Percentiles rank a stretch among this genome's conserved stretches.
Conservation (phyloP, 1,140 invertebrate species). For the Proales similis region DNA sequence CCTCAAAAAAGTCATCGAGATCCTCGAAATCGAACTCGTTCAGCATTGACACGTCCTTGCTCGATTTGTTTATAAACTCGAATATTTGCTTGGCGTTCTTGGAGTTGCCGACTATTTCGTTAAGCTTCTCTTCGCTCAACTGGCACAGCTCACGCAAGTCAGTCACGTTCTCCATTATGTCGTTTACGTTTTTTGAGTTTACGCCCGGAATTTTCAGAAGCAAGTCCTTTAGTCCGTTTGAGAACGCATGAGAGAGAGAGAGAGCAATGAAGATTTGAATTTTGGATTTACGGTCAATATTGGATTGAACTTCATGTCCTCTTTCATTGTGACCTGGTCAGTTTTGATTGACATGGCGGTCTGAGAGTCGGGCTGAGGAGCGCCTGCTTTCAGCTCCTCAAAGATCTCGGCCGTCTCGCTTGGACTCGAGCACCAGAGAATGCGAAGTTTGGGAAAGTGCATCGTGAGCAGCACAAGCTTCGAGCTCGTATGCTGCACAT, state of each 20-base stretch:
- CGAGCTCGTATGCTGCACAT: constrained; percentile 64
- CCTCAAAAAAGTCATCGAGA: constrained; percentile 34
- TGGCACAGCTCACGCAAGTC: constrained; percentile 61
- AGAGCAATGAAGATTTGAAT: background rate
- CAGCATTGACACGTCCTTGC: constrained; percentile 1
- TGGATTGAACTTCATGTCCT: constrained; percentile 50
- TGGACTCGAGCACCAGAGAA: constrained; percentile 90
- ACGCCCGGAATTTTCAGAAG: constrained; percentile 80
- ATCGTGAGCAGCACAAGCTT: constrained; percentile 82
- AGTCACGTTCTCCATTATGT: constrained; percentile 65
- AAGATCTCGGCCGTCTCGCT: constrained; percentile 90
- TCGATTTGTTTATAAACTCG: constrained; percentile 49
- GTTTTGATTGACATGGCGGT: constrained; percentile 56
- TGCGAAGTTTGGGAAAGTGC: constrained; percentile 80
- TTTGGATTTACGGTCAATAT: constrained; percentile 45
- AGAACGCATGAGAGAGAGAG: constrained; percentile 18
- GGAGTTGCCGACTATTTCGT: constrained; percentile 60
- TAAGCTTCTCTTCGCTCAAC: constrained; percentile 57
- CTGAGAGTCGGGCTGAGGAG: constrained; percentile 46
- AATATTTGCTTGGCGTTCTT: constrained; percentile 50
- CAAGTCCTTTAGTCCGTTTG: constrained; percentile 62
- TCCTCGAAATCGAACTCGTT: constrained; percentile 33
- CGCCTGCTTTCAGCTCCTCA: constrained; percentile 65
- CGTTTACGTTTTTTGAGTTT: constrained; percentile 72
- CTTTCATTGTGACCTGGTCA: constrained; percentile 41